Evolutionary conservation across 2,888 invertebrate species (phyloP).

Genomic region (Cantharis lateralis): DNA sequence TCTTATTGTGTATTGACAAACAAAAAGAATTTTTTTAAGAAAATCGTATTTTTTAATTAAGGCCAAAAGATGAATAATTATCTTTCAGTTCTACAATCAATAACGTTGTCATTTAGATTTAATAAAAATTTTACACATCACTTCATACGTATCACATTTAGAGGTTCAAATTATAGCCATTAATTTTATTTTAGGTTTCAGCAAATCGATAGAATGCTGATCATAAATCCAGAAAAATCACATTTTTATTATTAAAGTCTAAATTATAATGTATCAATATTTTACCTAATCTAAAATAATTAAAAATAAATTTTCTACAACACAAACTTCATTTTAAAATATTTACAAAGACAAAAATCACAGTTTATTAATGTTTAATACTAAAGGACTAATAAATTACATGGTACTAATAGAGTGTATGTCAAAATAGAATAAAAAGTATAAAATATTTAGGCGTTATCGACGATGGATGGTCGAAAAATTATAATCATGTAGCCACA

Average conservation of each 20-base stretch:
- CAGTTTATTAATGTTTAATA: neutral
- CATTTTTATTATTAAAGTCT: neutral
- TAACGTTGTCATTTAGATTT: neutral
- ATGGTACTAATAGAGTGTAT: neutral
- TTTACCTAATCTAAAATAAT: neutral
- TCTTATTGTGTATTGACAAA: neutral
- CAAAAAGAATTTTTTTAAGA: neutral
- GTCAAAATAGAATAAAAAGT: neutral
- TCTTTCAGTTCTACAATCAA: neutral
- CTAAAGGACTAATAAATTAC: neutral
- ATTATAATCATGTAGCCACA: neutral
- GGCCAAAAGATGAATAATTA: neutral
- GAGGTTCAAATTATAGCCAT: neutral
- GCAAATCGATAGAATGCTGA: neutral
- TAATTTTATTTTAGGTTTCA: neutral
- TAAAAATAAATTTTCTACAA: neutral
- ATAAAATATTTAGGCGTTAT: neutral
- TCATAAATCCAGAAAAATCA: neutral
- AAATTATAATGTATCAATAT: neutral
- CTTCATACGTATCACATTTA: neutral
- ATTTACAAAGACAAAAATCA: neutral
- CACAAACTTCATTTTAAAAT: neutral
- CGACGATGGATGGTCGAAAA: neutral
- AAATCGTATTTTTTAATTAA: neutral
- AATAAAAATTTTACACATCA: neutral